These are phyloP conservation scores for Antigone vipio DNA, from an alignment of 2,113 vertebrate species.

Conservation along the genomic window DNA sequence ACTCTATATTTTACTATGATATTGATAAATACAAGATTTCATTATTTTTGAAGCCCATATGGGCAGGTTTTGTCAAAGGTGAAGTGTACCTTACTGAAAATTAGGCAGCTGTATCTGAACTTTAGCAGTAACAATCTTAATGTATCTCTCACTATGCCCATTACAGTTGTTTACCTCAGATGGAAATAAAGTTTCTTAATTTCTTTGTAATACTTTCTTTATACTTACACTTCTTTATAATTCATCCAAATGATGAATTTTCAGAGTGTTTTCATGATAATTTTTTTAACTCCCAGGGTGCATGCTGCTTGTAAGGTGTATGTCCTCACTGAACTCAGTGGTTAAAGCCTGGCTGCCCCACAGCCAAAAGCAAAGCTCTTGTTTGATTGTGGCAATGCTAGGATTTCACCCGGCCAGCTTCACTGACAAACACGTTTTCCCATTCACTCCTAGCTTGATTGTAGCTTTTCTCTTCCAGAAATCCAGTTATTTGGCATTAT, in stretches of 20 bases:
- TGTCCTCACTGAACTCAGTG: not conserved
- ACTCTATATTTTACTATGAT: not conserved
- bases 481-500: slow-evolving; percentile 22
- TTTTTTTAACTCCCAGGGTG: not conserved
- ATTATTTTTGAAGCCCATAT: not conserved
- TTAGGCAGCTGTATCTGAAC: not conserved
- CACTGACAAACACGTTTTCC: not conserved
- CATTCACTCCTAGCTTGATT: not conserved
- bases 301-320: not conserved
- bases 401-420: not conserved
- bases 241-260: not conserved
- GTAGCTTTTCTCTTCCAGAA: not conserved
- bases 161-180: not conserved
- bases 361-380: not conserved
- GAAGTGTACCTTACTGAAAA: not conserved
- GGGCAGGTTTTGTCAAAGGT: not conserved
- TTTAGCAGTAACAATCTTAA: not conserved
- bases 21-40: not conserved
- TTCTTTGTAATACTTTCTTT: not conserved
- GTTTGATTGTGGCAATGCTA: not conserved
- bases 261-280: not conserved
- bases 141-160: not conserved
- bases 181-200: not conserved
- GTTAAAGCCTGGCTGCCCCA: not conserved
- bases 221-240: not conserved